These are phyloP conservation scores for Protobothrops flavoviridis DNA, from an alignment of 2,113 vertebrate genomes.

Conservation along the genomic window DNA sequence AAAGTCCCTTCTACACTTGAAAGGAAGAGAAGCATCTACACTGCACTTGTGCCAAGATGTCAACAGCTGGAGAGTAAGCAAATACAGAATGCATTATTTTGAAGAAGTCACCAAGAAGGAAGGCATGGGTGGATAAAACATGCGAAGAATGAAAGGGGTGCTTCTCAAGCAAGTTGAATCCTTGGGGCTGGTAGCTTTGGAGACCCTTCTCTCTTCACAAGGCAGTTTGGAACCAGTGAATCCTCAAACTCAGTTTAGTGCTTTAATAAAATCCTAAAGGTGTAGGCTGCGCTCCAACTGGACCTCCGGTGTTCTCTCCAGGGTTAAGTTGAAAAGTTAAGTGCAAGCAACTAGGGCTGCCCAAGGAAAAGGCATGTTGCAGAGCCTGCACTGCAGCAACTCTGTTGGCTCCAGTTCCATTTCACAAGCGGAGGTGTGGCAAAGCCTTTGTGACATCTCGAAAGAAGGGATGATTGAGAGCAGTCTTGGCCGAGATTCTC, in stretches of 20 bases:
- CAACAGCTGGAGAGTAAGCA: neutral
- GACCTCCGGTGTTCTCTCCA: neutral
- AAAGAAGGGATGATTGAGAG: slow-evolving; percentile 89
- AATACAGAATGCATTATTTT: neutral
- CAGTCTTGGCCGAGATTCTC: slow-evolving; percentile 90
- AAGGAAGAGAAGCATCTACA: neutral
- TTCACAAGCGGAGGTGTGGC: slow-evolving; percentile 86
- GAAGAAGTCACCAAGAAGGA: neutral
- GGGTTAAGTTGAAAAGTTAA: slow-evolving; percentile 7
- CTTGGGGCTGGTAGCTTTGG: neutral
- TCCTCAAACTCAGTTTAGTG: neutral
- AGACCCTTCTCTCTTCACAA: neutral
- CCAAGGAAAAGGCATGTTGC: neutral
- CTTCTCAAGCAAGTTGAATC: neutral
- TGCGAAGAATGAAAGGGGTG: neutral
- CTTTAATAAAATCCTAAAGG: neutral
- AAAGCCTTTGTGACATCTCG: slow-evolving; percentile 87
- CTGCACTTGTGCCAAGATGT: neutral
- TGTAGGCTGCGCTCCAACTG: neutral
- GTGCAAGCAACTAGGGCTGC: slow-evolving; percentile 8
- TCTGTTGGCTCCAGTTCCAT: neutral
- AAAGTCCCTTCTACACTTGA: neutral
- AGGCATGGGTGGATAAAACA: neutral
- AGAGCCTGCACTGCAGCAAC: neutral
- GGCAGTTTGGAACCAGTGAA: neutral